Base-by-base conservation (phyloP, 2,797 vertebrate species). In the Pseudomugil gertrudae region DNA sequence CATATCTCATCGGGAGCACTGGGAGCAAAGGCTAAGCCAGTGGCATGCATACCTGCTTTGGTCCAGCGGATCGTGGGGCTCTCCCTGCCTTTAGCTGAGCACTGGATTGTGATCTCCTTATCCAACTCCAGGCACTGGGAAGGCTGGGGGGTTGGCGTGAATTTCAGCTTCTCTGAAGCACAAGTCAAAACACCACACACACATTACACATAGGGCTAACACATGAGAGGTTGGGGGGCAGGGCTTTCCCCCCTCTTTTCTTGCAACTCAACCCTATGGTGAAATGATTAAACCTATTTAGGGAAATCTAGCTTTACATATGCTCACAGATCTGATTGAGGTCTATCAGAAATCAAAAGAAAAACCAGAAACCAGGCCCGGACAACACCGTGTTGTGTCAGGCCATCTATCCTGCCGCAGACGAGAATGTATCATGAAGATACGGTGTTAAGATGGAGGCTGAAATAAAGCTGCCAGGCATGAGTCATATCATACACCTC, bases 81-180 rank as follows among this genome's bases (percentile, higher is more conserved):
- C 86, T 96, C 94, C 66, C 95, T 86, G 72, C 96, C 97, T 0
- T 95, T 97, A 70, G 97, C 98, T 0, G 96, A 97, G 74, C 98
- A 99, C 78, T 95, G 95, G 67, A 99, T 95, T 0, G 84, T 95
- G 64, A 94, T 94, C 56, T 96, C 94, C 67, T 96, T 95, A 82
- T 98, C 95, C 74, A 98, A 95, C 91, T 99, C 96, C 90, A 98
- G 93, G 89, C 98, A 99, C 87, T 99, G 97, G 66, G 94, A 84
- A 0, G 95, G 90, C 86, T 95, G 97, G 0, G 98, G 98, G 0
- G 95, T 93, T 0, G 98, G 98, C 0, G 98, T 98, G 91, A 99
- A 99, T 92, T 99, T 99, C 65, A 99, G 92, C 83, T 96, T 97
- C 88, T 98, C 98, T 99, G 93, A 35, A 90, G 90, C 68, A 78